Evolutionary conservation across 1,140 invertebrate species (phyloP).

Genomic region (Megathymus violae): DNA sequence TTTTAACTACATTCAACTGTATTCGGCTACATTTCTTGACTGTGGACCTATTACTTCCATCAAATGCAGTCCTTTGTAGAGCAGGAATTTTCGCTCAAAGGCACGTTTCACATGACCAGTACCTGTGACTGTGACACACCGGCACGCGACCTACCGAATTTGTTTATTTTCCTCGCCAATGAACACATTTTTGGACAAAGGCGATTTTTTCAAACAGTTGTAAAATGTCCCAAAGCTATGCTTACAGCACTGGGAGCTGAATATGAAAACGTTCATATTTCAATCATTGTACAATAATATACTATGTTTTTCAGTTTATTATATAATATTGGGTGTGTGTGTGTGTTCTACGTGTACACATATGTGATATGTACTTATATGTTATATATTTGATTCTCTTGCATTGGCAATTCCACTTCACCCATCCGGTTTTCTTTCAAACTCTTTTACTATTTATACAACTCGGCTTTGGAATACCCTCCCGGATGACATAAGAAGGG

Average conservation of each 20-base stretch:
- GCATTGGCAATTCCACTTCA: too few relatives aligned
- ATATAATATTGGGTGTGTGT: too few relatives aligned
- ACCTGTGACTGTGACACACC: neutral
- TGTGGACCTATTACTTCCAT: neutral
- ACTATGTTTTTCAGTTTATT: too few relatives aligned
- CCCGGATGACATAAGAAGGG: too few relatives aligned
- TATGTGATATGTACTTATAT: too few relatives aligned
- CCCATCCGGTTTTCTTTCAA: too few relatives aligned
- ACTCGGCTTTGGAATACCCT: too few relatives aligned
- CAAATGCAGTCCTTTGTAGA: slow-evolving; percentile 1
- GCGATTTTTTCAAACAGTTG: slow-evolving; percentile 1
- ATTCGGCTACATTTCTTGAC: neutral
- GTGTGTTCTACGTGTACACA: too few relatives aligned
- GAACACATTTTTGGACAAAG: slow-evolving; percentile 2
- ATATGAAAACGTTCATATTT: neutral
- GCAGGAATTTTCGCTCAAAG: slow-evolving; percentile 9
- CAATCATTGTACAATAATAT: too few relatives aligned
- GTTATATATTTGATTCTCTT: too few relatives aligned
- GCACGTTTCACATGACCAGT: neutral
- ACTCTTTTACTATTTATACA: too few relatives aligned
- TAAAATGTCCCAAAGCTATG: neutral
- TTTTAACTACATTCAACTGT: too few relatives aligned
- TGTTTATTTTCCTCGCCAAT: slow-evolving; percentile 4
- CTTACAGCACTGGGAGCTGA: neutral
- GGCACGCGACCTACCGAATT: neutral